phyloP scores from a whole-genome alignment of 2,888 invertebrate genomes.

The Cactoblastis cactorum region DNA sequence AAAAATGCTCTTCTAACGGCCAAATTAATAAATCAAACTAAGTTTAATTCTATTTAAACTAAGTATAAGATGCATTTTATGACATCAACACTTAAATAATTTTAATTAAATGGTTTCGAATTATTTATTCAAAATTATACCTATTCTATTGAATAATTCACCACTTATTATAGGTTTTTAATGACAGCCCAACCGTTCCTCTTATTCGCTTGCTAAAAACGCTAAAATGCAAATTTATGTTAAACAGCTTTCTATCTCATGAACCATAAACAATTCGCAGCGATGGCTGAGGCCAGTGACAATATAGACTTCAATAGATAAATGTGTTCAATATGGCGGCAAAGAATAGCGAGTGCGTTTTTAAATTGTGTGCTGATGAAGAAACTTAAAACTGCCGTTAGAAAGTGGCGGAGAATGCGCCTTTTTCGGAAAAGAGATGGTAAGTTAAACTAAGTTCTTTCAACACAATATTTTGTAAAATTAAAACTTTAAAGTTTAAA shows the following conservation, averaged over 20 bases:
- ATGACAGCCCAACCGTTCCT: background rate
- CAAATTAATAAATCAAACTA: too few relatives aligned
- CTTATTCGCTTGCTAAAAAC: background rate
- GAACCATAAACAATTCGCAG: constrained; percentile 11
- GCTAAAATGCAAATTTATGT: constrained; percentile 9
- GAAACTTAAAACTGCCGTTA: constrained; percentile 68
- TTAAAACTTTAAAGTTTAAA: too few relatives aligned
- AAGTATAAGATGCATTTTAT: too few relatives aligned
- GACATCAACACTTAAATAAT: too few relatives aligned
- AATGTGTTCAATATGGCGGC: constrained; percentile 66
- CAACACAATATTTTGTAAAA: too few relatives aligned
- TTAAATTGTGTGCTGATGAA: constrained; percentile 65
- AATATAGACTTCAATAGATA: constrained; percentile 28
- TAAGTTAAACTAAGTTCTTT: too few relatives aligned
- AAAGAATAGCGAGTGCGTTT: constrained; percentile 43
- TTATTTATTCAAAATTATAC: background rate
- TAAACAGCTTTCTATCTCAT: constrained; percentile 1
- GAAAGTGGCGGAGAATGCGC: constrained; percentile 74
- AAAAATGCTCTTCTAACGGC: too few relatives aligned
- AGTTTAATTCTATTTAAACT: too few relatives aligned
- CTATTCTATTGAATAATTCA: background rate
- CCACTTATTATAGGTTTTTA: background rate
- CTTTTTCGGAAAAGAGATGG: constrained; percentile 68
- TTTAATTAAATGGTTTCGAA: too few relatives aligned
- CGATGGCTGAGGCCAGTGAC: constrained; percentile 18